phyloP scores from a whole-genome alignment of 2,113 vertebrate genomes.

The Ophthalmolycus amberensis region DNA sequence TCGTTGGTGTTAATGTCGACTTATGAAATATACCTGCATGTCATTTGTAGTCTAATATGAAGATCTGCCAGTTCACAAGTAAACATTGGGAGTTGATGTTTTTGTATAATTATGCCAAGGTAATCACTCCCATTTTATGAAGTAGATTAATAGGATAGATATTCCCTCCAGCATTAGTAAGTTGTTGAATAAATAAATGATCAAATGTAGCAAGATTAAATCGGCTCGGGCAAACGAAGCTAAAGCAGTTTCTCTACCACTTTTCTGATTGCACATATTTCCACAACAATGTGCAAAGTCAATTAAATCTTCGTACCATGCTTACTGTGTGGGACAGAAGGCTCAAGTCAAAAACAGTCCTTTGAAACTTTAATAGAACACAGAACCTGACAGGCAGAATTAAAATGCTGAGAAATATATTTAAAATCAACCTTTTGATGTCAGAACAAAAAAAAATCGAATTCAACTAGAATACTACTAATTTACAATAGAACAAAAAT shows the following conservation, averaged over 20 bases:
- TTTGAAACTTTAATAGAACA: slow-evolving; percentile 30
- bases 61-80: neutral
- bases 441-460: neutral
- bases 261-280: neutral
- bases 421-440: neutral
- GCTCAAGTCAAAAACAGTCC: too few relatives aligned
- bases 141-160: neutral
- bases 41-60: too few relatives aligned
- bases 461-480: neutral
- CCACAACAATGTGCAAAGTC: neutral
- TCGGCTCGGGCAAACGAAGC: neutral
- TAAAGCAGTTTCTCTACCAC: neutral
- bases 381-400: neutral
- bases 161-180: neutral
- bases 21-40: neutral
- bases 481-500: neutral
- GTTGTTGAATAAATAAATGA: too few relatives aligned
- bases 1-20: neutral
- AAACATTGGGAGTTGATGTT: neutral
- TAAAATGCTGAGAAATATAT: neutral
- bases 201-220: neutral
- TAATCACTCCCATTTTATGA: neutral
- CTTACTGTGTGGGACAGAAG: neutral
- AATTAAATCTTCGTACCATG: neutral
- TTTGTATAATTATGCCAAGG: neutral